These are phyloP conservation scores for Anastrepha ludens DNA, from an alignment of 1,140 invertebrate species.

Conservation along the genomic window DNA sequence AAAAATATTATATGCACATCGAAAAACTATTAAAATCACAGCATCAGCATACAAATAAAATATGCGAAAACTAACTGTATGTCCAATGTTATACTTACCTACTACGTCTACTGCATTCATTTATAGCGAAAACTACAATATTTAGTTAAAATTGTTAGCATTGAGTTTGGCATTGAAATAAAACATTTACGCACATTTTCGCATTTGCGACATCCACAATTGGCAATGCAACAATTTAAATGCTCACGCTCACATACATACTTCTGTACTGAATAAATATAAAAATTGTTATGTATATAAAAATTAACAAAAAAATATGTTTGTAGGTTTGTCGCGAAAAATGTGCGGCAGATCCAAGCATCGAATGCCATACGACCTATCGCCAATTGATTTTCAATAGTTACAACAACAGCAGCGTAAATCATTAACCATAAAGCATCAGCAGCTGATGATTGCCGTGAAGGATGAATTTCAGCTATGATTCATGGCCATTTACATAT, in stretches of 20 bases:
- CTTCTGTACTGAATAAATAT: no score
- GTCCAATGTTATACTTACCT: background rate
- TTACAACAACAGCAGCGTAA: background rate
- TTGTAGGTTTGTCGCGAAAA: no score
- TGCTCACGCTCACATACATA: background rate
- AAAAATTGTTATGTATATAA: background rate
- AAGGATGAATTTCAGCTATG: background rate
- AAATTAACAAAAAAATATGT: no score
- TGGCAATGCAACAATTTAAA: background rate
- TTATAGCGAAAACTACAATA: background rate
- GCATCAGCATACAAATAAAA: no score
- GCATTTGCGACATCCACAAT: conserved; percentile 4
- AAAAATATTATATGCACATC: no score
- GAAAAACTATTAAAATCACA: no score
- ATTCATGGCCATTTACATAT: conserved; percentile 8
- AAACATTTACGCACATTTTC: conserved; percentile 10
- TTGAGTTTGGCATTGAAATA: conserved; percentile 13
- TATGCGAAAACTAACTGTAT: background rate
- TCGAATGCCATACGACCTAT: conserved; percentile 9
- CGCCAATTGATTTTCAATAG: conserved; percentile 27
- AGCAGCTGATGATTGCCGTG: background rate
- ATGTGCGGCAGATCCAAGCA: background rate
- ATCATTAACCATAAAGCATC: background rate
- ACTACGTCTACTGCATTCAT: background rate
- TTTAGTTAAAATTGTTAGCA: conserved; percentile 1